Base-by-base conservation (phyloP, 2,797 vertebrate genomes). In the Rachycentron canadum region DNA sequence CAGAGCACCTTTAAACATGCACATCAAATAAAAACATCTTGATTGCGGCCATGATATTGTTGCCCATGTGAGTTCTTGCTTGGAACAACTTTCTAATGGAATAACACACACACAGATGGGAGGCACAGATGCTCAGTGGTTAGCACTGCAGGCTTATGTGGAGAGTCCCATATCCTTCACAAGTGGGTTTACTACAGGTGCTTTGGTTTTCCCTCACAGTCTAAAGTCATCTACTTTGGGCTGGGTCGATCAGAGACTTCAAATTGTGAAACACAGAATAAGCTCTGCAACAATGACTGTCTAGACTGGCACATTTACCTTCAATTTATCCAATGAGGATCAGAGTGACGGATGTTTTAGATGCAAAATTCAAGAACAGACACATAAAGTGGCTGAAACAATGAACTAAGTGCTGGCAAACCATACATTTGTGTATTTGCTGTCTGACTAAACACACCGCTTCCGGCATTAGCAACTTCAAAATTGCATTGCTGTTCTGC, bases 51-150 rank as follows among this genome's bases (percentile, higher is more conserved):
- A 68, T 38, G n/a, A 66, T 55, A 9, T 69, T 58, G 49, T 52
- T 43, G 62, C 55, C 62, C 7, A 58, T 73, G 38, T 72, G 36
- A 60, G 34, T 69, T 72, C 38, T 73, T 74, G 52, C 43, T 73
- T 76, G 58, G 41, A 81, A 80, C 70, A 23, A 50, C 40, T 63
- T 58, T 61, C 21, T 60, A 26, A 66, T 50, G 36, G 23, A 41
- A 58, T 36, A 58, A 69, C n/a, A n/a, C n/a, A 10, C 49, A 60
- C 59, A 67, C 75, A 81, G 82, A 77, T 81, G 80, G 76, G 57
- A n/a, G 30, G 73, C 49, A 73, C 81, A 82, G 81, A 79, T 84
- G 81, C 70, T 82, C 64, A 40, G 81, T 23, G 21, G 58, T 53
- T 36, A 72, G 56, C 66, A 62, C 67, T 32, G 50, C 53, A 41